Percentiles rank a stretch among this genome's conserved stretches.
Evolutionary conservation across 35 echinoderm and acorn worm genomes (phyloP).

Genomic region (Ophioderma brevispina): DNA sequence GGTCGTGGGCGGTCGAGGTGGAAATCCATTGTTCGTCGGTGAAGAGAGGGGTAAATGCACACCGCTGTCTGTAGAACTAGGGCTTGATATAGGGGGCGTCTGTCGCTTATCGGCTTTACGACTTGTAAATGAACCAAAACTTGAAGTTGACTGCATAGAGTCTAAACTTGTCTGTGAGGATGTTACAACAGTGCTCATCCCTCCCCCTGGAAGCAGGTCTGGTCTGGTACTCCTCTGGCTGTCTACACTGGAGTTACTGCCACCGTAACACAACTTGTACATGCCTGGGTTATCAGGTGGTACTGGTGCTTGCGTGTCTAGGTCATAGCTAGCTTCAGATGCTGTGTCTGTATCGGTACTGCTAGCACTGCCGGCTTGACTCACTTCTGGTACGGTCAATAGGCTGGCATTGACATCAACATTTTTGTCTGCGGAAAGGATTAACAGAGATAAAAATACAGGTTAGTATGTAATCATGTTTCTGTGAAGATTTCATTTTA

Average conservation of each 20-base stretch:
- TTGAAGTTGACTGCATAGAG: not conserved
- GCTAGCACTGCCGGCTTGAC: not conserved
- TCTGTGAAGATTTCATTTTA: too few relatives aligned
- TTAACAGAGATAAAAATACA: not conserved
- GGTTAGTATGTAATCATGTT: too few relatives aligned
- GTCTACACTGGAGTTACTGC: slow-evolving; percentile 22
- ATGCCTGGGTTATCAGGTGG: slow-evolving; percentile 66
- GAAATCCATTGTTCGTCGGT: not conserved
- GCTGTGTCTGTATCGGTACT: slow-evolving; percentile 49
- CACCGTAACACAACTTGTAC: slow-evolving; percentile 78
- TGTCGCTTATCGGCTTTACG: not conserved
- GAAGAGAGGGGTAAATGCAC: not conserved
- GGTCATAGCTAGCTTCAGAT: slow-evolving; percentile 78
- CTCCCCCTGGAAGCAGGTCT: not conserved
- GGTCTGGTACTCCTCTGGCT: not conserved
- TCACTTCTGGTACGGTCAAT: not conserved
- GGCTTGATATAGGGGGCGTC: not conserved
- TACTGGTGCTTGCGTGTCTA: slow-evolving; percentile 65
- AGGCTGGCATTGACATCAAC: not conserved
- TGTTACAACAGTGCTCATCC: not conserved
- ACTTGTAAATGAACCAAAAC: not conserved
- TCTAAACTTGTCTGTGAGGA: not conserved
- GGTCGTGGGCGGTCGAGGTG: not conserved
- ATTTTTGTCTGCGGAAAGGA: not conserved
- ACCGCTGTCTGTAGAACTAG: not conserved